These are phyloP conservation scores for Herpetotheres cachinnans DNA, from an alignment of 2,113 vertebrate species.

Conservation along the genomic window DNA sequence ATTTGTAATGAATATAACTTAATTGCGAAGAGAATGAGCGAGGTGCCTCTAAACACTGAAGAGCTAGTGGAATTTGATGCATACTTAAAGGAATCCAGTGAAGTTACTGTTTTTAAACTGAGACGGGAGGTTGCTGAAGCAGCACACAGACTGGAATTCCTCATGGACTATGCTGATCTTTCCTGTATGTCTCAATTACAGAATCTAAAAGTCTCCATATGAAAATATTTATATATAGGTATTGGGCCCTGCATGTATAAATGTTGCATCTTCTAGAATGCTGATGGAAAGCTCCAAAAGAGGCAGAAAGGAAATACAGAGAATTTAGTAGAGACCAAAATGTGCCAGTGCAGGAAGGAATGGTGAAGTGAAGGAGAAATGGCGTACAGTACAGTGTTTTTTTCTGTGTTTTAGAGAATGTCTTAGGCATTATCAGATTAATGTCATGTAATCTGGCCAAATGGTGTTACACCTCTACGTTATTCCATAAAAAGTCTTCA, in stretches of 20 bases:
- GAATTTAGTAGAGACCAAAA: background rate
- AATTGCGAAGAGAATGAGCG: constrained; percentile 78
- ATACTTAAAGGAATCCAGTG: constrained; percentile 78
- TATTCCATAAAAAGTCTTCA: background rate
- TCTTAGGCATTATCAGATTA: background rate
- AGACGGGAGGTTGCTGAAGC: constrained; percentile 77
- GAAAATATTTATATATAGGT: background rate
- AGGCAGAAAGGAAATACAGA: background rate
- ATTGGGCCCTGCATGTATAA: background rate
- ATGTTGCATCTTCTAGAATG: background rate
- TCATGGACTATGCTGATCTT: constrained; percentile 83
- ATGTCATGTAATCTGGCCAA: background rate
- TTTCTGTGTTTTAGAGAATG: background rate
- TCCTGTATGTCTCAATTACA: constrained; percentile 69
- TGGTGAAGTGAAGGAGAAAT: background rate
- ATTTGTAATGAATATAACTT: constrained; percentile 83
- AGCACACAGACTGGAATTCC: constrained; percentile 74
- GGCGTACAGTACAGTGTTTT: background rate
- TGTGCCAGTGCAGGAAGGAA: background rate
- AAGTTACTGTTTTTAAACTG: constrained; percentile 82
- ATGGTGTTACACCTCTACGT: background rate
- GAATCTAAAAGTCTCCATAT: background rate
- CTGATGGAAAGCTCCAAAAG: background rate
- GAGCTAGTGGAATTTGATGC: constrained; percentile 79
- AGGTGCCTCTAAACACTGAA: constrained; percentile 76